Base-by-base conservation (phyloP, 2,888 invertebrate genomes). In the Hemaris fuciformis region DNA sequence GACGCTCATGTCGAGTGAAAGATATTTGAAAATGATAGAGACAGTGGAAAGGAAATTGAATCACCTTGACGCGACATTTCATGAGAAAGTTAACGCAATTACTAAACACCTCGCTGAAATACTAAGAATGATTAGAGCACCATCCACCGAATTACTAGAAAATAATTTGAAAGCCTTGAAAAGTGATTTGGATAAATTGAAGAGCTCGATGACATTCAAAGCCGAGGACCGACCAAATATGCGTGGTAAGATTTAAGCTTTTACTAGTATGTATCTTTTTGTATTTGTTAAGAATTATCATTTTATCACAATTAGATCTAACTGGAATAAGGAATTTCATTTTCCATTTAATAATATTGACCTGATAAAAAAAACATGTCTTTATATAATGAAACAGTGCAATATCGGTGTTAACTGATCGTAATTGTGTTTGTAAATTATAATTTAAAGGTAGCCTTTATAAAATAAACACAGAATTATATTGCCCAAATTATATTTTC, bases 11-110 rank as follows among this genome's bases (percentile, higher is more conserved):
- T 71, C 85, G 0, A 88, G 86, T 61, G 89, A 90, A 62, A 82
- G 75, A 65, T 89, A 89, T 66, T 72, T 89, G 41, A 86, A 85
- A 66, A 79, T 85, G 80, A 81, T 91, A 31, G 88, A 89, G 66
- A 71, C 73, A 0, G 81, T 91, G 10, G 86, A 89, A 60, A 74
- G 71, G 13, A 89, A 86, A 66, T 46, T 91, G 3, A 79, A 73
- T 31, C 85, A 87, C 61, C 69, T 91, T 48, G 86, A 89, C 60
- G 69, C 78, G 0, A 79, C 75, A 1, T 78, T 89, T 48, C 84
- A 88, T 57, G 90, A 90, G 57, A 79, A 79, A 64, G 75, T 83
- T 0, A 85, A 82, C 57, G 83, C 72, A 20, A 85, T 90, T 6
- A 63, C 87, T 7, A 89, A 89, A 66, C 85, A 88, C 67, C 67